Percentiles rank a stretch among this genome's conserved stretches.
Evolutionary conservation across 2,888 invertebrate species (phyloP).

Genomic region (Tholera decimalis): DNA sequence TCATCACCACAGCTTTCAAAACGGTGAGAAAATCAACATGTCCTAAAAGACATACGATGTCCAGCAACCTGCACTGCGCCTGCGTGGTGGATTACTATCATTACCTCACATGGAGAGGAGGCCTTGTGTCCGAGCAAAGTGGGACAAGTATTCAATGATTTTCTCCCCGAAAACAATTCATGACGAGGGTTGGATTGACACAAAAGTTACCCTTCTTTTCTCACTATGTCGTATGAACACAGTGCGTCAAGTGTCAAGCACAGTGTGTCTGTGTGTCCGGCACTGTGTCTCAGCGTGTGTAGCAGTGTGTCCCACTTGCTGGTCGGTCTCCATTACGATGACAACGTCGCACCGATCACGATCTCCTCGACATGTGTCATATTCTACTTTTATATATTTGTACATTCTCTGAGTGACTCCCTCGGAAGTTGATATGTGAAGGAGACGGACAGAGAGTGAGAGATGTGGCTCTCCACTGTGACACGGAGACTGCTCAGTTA

Average conservation of each 20-base stretch:
- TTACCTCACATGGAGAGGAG: too few species aligned
- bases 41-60: too few species aligned
- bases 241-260: constrained; percentile 1
- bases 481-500: constrained; percentile 1
- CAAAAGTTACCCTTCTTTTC: background rate
- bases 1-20: too few species aligned
- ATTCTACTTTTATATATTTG: constrained; percentile 3
- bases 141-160: too few species aligned
- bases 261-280: constrained; percentile 3
- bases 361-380: constrained; percentile 11
- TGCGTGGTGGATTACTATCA: too few species aligned
- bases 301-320: constrained; percentile 1
- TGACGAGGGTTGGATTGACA: too few species aligned
- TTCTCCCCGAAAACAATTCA: too few species aligned
- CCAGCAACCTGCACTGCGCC: too few species aligned
- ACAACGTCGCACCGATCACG: constrained; percentile 32
- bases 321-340: constrained; percentile 18
- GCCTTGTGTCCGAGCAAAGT: too few species aligned
- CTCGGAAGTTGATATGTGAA: constrained; percentile 10
- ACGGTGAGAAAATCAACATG: too few species aligned
- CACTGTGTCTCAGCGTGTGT: background rate
- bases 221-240: background rate
- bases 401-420: background rate
- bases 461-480: constrained; percentile 9
- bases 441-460: background rate